A percentile compares a stretch with the other conserved stretches of the same genome.
These are phyloP conservation scores for Cryptus armator DNA, from an alignment of 2,888 invertebrate species.

Conservation along the genomic window DNA sequence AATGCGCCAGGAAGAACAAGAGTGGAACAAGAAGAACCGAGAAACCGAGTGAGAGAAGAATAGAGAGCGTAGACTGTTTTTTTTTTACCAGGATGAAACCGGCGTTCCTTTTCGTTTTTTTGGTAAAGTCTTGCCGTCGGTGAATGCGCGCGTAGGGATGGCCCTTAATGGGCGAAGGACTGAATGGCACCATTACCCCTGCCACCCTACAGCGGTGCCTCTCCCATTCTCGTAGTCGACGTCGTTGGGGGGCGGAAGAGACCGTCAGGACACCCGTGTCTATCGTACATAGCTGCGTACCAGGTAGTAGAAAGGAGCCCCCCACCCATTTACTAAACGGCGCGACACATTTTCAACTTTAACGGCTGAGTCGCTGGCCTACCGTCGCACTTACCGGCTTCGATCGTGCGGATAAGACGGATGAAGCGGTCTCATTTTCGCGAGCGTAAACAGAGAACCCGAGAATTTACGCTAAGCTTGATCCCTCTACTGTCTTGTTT, in stretches of 20 bases:
- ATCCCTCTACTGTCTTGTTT: neutral
- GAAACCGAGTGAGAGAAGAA: conserved; percentile 51
- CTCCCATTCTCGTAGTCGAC: conserved; percentile 38
- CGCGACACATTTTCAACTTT: conserved; percentile 74
- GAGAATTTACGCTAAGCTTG: neutral
- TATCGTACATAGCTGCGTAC: conserved; percentile 41
- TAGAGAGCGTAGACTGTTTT: conserved; percentile 45
- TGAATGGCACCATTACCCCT: conserved; percentile 74
- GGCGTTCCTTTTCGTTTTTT: conserved; percentile 59
- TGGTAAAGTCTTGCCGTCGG: conserved; percentile 57
- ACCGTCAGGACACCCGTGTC: conserved; percentile 36
- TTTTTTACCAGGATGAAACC: conserved; percentile 55
- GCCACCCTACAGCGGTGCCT: conserved; percentile 41
- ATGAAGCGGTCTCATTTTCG: conserved; percentile 71
- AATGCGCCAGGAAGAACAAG: conserved; percentile 38
- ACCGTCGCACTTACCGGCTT: conserved; percentile 41
- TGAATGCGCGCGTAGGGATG: conserved; percentile 43
- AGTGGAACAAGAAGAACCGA: conserved; percentile 42
- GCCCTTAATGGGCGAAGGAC: conserved; percentile 73
- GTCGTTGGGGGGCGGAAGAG: conserved; percentile 46
- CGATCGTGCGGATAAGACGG: conserved; percentile 68
- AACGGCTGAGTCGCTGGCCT: conserved; percentile 67
- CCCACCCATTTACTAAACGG: conserved; percentile 52
- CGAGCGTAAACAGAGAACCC: conserved; percentile 65
- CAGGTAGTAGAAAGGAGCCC: conserved; percentile 66